Percentiles rank a stretch among this genome's conserved stretches.
These are phyloP conservation scores for Pachyrhynchus sulphureomaculatus DNA, from an alignment of 1,140 invertebrate genomes.

Conservation along the genomic window DNA sequence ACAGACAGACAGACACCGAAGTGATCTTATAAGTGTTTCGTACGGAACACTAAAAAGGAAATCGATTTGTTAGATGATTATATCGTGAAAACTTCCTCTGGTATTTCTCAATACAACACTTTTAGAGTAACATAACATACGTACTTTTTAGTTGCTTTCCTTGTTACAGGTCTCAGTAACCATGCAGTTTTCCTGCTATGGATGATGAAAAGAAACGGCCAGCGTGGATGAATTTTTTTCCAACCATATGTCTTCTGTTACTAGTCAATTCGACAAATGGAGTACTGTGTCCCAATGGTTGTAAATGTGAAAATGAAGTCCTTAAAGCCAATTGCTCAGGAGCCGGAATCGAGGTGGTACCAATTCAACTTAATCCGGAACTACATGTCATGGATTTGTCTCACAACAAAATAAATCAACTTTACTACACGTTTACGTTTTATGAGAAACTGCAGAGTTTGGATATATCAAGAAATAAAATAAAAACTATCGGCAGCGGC, in stretches of 20 bases:
- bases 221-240: conserved; percentile 46
- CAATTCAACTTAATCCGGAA: conserved; percentile 85
- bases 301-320: conserved; percentile 77
- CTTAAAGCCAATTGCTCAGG: conserved; percentile 72
- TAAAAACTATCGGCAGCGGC: conserved; percentile 71
- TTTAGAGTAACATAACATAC: no score
- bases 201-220: conserved; percentile 47
- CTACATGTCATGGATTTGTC: conserved; percentile 74
- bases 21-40: no score
- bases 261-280: conserved; percentile 48
- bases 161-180: conserved; percentile 50
- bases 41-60: no score
- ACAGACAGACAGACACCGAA: no score
- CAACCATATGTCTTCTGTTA: conserved; percentile 46
- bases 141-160: neutral
- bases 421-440: conserved; percentile 73
- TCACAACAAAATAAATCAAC: conserved; percentile 69
- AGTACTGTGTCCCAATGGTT: conserved; percentile 76
- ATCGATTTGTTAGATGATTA: no score
- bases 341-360: conserved; percentile 77
- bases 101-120: no score
- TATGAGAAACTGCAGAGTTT: conserved; percentile 77
- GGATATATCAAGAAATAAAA: conserved; percentile 78
- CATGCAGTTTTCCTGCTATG: conserved; percentile 47
- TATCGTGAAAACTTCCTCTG: no score